Conservation (phyloP, 1,140 invertebrate species). For the Scaptodrosophila lebanonensis region DNA sequence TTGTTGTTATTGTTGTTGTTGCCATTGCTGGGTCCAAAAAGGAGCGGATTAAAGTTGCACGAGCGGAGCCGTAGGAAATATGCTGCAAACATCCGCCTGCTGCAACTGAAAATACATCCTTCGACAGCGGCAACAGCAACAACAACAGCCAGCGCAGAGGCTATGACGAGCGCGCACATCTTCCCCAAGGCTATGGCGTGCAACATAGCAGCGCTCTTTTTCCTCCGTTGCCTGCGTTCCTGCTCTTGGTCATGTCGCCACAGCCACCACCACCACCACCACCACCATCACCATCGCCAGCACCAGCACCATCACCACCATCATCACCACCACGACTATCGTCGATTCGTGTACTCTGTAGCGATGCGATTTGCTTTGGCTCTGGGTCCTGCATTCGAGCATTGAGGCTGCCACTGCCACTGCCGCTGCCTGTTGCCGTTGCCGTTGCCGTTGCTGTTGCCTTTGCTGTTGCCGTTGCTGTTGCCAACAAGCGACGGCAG, state of each 20-base stretch:
- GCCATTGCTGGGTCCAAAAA: slow-evolving; percentile 45
- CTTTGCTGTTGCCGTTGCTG: slow-evolving; percentile 12
- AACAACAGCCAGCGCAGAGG: slow-evolving; percentile 32
- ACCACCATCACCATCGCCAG: slow-evolving; percentile 4
- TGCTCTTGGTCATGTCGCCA: slow-evolving; percentile 32
- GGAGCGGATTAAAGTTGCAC: slow-evolving; percentile 73
- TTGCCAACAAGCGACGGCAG: slow-evolving; percentile 39
- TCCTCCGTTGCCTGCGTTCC: slow-evolving; percentile 48
- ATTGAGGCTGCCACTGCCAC: slow-evolving; percentile 1
- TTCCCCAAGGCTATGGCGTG: slow-evolving; percentile 70
- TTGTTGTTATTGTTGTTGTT: slow-evolving; percentile 30
- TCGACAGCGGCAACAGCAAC: slow-evolving; percentile 18
- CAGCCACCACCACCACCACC: slow-evolving; percentile 52
- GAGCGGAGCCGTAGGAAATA: slow-evolving; percentile 70
- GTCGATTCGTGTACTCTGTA: neutral
- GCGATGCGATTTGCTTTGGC: no score
- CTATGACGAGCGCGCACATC: slow-evolving; percentile 57
- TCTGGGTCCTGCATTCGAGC: no score
- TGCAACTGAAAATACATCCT: slow-evolving; percentile 70
- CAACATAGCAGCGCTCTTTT: slow-evolving; percentile 74
- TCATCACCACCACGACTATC: no score
- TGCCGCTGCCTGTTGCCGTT: neutral
- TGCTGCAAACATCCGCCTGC: slow-evolving; percentile 75
- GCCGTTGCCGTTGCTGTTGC: neutral
- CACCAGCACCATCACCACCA: no score